These are phyloP conservation scores for Tetanocera ferruginea DNA, from an alignment of 2,888 invertebrate species.

Conservation along the genomic window DNA sequence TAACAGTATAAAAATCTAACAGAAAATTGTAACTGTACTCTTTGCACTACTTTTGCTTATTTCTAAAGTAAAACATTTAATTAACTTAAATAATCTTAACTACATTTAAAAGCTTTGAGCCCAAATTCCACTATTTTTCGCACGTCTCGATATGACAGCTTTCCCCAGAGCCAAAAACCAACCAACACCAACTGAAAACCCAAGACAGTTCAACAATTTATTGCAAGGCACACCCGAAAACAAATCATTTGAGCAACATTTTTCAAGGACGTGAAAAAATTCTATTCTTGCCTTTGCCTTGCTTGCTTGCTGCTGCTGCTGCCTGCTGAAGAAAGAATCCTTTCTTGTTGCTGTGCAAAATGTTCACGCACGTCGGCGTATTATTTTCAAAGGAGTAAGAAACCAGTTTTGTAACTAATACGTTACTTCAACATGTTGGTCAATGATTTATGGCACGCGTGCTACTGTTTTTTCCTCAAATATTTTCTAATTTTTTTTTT, in stretches of 20 bases:
- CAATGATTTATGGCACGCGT: slow-evolving; percentile 39
- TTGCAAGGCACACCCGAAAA: slow-evolving; percentile 1
- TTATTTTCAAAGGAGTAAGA: slow-evolving; percentile 47
- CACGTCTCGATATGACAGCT: too few relatives aligned
- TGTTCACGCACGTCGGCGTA: slow-evolving; percentile 58
- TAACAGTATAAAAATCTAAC: too few relatives aligned
- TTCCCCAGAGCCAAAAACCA: background rate
- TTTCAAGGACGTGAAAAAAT: slow-evolving; percentile 51
- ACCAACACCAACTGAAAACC: background rate
- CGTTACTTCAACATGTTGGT: slow-evolving; percentile 38
- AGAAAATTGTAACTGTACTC: background rate
- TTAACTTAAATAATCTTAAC: background rate
- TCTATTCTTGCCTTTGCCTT: slow-evolving; percentile 31
- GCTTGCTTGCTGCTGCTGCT: background rate
- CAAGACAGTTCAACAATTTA: slow-evolving; percentile 5
- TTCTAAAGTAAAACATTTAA: background rate
- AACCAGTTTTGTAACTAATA: slow-evolving; percentile 46
- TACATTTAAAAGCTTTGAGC: too few relatives aligned
- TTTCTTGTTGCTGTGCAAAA: slow-evolving; percentile 52
- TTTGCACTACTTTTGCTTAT: background rate
- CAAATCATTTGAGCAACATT: slow-evolving; percentile 27
- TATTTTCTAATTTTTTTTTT: background rate
- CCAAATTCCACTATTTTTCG: too few relatives aligned
- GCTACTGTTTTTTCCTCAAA: background rate
- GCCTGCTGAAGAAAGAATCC: background rate